Evolutionary conservation across 1,140 invertebrate genomes (phyloP), one percentile per base, ranked within the genome.

Genomic region (Limonius californicus): DNA sequence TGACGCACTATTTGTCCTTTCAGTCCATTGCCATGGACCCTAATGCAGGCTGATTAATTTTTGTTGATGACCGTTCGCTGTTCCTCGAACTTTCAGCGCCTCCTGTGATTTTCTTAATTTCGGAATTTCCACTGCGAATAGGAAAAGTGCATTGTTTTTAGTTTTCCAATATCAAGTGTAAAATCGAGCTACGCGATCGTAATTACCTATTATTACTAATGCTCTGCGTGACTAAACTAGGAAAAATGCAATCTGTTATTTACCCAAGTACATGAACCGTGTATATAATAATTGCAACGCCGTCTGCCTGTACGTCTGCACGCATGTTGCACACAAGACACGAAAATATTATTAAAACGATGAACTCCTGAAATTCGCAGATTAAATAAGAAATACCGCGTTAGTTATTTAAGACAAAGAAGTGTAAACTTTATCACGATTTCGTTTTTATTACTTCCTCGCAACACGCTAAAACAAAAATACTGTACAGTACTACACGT

Each of bases 1-100:
- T 57, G 66, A 62, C 63, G 58, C 59, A 63, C 68, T 64, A 69
- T 68, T 68, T 68, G 67, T 60, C 65, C 62, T 61, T 57, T 66
- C 61, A 54, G 42, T 47, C 30, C 57, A 61, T 64, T 64, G 45
- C 45, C 23, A 19, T 27, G 30, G 19, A 57, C 62, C 32, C 57
- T 64, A 64, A 63, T 61, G 55, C 62, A 47, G 14, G 39, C 59
- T 67, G 65, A 67, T 67, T 66, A 66, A 66, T 68, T 68, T 65
- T 62, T 57, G 50, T 35, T 57, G 30, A 18, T 16, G 19, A 62
- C 53, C 20, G 14, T 61, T 27, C 19, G 15, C 32, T 21, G 8
- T 11, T 19, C 19, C 47, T 19, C 18, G 16, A 15, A 53, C 18
- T 7, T 2, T 14, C 18, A 15, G 7, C n/a, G n/a, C n/a, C n/a